A percentile compares a stretch with the other conserved stretches of the same genome.
phyloP scores from a whole-genome alignment of 2,797 vertebrate species.

The Arrhamphus sclerolepis region DNA sequence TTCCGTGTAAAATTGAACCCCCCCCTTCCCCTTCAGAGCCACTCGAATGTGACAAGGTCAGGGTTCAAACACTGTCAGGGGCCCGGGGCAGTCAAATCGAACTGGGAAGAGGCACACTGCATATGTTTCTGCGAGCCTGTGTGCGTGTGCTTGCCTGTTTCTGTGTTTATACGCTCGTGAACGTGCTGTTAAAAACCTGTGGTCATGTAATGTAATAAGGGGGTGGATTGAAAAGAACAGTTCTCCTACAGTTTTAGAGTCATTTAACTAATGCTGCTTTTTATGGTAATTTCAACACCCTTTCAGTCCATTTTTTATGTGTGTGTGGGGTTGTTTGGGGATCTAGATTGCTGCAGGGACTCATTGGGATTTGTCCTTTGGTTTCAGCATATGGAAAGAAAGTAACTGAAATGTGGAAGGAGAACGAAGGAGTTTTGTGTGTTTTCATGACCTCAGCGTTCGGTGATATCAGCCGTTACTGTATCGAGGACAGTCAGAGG shows the following conservation, averaged over 20 bases:
- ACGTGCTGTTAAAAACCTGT: constrained; percentile 65
- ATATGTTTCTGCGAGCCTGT: constrained; percentile 36
- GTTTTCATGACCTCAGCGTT: constrained; percentile 25
- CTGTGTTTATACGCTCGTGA: constrained; percentile 47
- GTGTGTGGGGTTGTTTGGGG: constrained; percentile 10
- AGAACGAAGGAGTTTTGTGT: constrained; percentile 10
- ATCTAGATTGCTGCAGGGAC: constrained; percentile 9
- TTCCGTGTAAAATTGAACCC: constrained; percentile 73
- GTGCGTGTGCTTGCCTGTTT: constrained; percentile 16
- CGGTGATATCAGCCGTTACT: constrained; percentile 32
- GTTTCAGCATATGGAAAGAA: constrained; percentile 24
- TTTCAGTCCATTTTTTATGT: constrained; percentile 33
- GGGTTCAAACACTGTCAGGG: constrained; percentile 74
- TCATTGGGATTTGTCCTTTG: constrained; percentile 37
- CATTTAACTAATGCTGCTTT: constrained; percentile 78
- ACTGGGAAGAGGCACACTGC: constrained; percentile 46
- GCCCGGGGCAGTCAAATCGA: constrained; percentile 67
- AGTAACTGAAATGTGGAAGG: constrained; percentile 3
- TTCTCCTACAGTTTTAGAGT: constrained; percentile 69
- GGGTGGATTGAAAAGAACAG: constrained; percentile 68
- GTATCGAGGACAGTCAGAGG: constrained; percentile 42
- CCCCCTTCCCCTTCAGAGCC: constrained; percentile 43
- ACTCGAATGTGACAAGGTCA: constrained; percentile 81
- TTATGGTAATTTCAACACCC: constrained; percentile 75
- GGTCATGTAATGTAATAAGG: constrained; percentile 75